A percentile compares a stretch with the other conserved stretches of the same genome.
Evolutionary conservation across 2,888 invertebrate genomes (phyloP).

Genomic region (Dynastes grantii): DNA sequence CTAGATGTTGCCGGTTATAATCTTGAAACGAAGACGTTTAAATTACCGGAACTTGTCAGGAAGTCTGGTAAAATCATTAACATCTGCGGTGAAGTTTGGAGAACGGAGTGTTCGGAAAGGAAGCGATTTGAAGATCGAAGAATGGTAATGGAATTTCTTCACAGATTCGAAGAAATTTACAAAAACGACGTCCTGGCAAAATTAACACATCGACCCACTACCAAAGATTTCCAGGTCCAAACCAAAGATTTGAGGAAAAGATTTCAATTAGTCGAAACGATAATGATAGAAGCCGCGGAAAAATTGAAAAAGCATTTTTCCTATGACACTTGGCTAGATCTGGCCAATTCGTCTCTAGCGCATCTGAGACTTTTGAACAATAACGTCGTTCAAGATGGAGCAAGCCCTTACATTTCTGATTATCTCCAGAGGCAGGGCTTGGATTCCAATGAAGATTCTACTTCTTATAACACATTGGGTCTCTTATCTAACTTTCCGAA

Average conservation of each 20-base stretch:
- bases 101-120: slow-evolving; percentile 21
- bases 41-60: slow-evolving; percentile 9
- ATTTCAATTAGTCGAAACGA: slow-evolving; percentile 15
- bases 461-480: slow-evolving; percentile 6
- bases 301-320: slow-evolving; percentile 14
- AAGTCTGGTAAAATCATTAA: slow-evolving; percentile 20
- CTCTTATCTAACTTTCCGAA: slow-evolving; percentile 7
- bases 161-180: background rate
- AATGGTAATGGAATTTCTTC: slow-evolving; percentile 15
- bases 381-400: slow-evolving; percentile 33
- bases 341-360: slow-evolving; percentile 4
- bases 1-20: slow-evolving; percentile 15
- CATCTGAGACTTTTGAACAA: slow-evolving; percentile 29
- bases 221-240: background rate
- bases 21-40: slow-evolving; percentile 2
- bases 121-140: slow-evolving; percentile 2
- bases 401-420: slow-evolving; percentile 2
- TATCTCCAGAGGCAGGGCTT: slow-evolving; percentile 30
- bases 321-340: slow-evolving; percentile 4
- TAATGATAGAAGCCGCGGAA: slow-evolving; percentile 2
- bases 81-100: slow-evolving; percentile 28
- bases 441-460: slow-evolving; percentile 1
- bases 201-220: background rate
- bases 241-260: slow-evolving; percentile 3
- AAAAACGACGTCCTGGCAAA: background rate